Evolutionary conservation across 1,140 invertebrate species (phyloP), one percentile per base, ranked within the genome.

Genomic region (Glomeris maerens): DNA sequence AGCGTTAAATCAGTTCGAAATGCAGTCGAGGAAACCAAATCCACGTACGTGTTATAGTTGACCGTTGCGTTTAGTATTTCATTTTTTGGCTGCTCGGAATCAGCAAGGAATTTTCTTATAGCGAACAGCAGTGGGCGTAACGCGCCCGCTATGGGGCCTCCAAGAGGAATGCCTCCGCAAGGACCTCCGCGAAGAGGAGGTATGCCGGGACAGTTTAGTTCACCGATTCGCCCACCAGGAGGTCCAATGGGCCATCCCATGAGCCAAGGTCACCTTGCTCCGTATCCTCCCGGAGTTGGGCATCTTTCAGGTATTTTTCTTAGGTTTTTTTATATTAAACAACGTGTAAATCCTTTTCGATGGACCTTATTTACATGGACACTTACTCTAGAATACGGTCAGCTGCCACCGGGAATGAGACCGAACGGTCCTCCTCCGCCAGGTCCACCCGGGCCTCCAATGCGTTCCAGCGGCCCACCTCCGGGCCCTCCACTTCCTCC

Each of bases 1-100:
- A 67, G 83, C 86, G 51, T 72, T 86, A 26, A 76, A 72, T 56
- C 76, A 76, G 64, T 72, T 77, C 62, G 76, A 78, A 57, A 69
- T 65, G 44, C 64, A 67, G 39, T 62, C 53, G 62, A 49, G 62
- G 62, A 57, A 72, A 68, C 28, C 65, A 59, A 36, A 39, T 20
- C 50, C 23, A 52, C 29, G 50, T 47, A 23, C 5, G 5, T 49
- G 7, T 50, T 39, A 7, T 20, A 10, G 41, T 44, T 7, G 7
- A 44, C 7, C 7, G 20, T 13, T 13, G 23, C 23, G 23, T 44
- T 44, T 44, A 44, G 10, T 7, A 44, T 7, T 36, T 36, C 31
- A 10, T 36, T 36, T 36, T 36, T 36, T n/a, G n/a, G n/a, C n/a
- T n/a, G n/a, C n/a, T n/a, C n/a, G n/a, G n/a, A n/a, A 36, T 13